Base-by-base conservation (phyloP, 2,888 invertebrate species). In the Aricia artaxerxes region DNA sequence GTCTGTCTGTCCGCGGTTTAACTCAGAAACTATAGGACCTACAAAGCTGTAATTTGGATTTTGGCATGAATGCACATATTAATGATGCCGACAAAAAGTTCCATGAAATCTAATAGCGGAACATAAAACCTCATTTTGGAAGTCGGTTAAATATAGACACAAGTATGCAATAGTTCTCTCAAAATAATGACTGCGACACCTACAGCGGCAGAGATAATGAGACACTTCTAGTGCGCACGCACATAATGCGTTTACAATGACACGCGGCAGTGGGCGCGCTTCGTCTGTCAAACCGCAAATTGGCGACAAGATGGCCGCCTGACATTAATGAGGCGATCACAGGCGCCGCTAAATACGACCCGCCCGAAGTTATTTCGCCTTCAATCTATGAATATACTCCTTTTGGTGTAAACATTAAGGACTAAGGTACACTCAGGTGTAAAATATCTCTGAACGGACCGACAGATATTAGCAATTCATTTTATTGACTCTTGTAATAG, bases 301-400 rank as follows among this genome's bases (percentile, higher is more conserved):
- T 88, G 88, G 80, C 81, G 82, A 81, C 84, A 84, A 86, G 86
- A 86, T 87, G 88, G 88, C 86, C 87, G 86, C 84, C 83, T 80
- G 82, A 85, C 84, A 69, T 84, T 90, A 89, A 90, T 89, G 87
- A 89, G 88, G 86, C 84, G 82, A 82, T 82, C 82, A 60, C 81
- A 82, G 80, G 82, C 83, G 80, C 81, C 84, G 78, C 78, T 72
- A 64, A 75, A 73, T 79, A 80, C 57, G 16, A 57, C 57, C 57
- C 16, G 57, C 16, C 13, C 16, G 57, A 16, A 57, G 57, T 16
- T 57, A 57, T 57, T 57, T 16, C 16, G 4, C 57, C 57, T 57
- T 57, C 16, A 16, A 57, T 57, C 57, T 57, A 57, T 57, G 13
- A 4, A 16, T 57, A 16, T 57, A 16, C 0, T 57, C 57, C 57